These are phyloP conservation scores for Lycaon pictus DNA, from an alignment of 2,113 vertebrate species.

Conservation along the genomic window DNA sequence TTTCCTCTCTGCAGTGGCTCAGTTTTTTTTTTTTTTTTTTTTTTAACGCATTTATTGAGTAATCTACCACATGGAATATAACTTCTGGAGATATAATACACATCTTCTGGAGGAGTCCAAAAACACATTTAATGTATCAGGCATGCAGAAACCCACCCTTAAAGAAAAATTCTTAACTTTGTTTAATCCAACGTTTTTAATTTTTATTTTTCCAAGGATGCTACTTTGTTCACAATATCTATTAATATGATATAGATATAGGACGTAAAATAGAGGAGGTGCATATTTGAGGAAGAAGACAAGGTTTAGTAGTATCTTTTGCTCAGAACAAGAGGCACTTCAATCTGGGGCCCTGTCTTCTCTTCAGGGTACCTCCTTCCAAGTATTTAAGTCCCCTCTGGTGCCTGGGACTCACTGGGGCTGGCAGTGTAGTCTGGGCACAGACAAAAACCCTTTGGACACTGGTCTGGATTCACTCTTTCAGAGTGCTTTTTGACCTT, in stretches of 20 bases:
- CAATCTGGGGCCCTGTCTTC: rapidly evolving
- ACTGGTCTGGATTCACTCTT: background rate
- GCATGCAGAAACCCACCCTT: background rate
- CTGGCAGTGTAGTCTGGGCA: background rate
- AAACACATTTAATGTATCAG: background rate
- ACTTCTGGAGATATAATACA: background rate
- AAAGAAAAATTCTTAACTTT: background rate
- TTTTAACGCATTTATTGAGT: background rate
- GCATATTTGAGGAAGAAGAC: background rate
- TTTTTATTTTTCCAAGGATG: background rate
- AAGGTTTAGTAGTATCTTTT: background rate
- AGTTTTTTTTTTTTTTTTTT: background rate
- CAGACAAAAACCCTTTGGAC: background rate
- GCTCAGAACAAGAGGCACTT: background rate
- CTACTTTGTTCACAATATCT: background rate
- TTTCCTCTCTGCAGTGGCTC: background rate
- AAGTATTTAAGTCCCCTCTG: background rate
- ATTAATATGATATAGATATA: background rate
- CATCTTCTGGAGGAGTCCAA: background rate
- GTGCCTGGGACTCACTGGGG: no score
- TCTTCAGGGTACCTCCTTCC: background rate
- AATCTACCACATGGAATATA: background rate
- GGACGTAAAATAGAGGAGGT: background rate
- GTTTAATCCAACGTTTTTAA: background rate
- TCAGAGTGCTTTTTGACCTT: background rate